Base-by-base conservation (phyloP, 2,797 vertebrate genomes). In the Vespertilio murinus region DNA sequence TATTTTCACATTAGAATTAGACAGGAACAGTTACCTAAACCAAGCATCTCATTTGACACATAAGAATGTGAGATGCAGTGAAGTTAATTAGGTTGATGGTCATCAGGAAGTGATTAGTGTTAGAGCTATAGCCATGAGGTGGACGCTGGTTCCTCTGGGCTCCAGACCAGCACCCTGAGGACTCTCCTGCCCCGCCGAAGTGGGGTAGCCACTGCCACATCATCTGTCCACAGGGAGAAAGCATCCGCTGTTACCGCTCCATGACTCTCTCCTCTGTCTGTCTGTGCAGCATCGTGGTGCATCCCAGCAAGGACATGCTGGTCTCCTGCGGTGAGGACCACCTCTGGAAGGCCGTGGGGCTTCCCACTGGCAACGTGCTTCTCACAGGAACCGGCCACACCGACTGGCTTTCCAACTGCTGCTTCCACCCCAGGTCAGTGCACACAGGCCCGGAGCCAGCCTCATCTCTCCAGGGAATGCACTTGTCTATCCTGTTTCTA, bases 371-470 rank as follows among this genome's bases (percentile, higher is more conserved):
- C 47, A 98, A 98, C 18, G 97, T 99, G 96, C 95, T 99, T 20
- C 93, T 98, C 97, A 98, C 98, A 0, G 99, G 98, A 9, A 97
- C 98, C 70, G 99, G 99, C 8, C 99, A 99, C 97, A 98, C 98
- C 0, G 99, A 99, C 75, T 99, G 99, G 99, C 96, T 99, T 88
- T 99, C 98, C 0, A 97, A 97, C 77, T 99, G 99, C 98, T 98
- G 98, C 97, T 99, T 99, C 96, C 98, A 99, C 79, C 98, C 99
- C 90, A 98, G 98, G 98, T 98, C 75, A 98, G 98, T 98, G 70
- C 71, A 95, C 52, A 77, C n/a, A 47, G 12, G 14, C 88, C 90
- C 59, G 45, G 71, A 56, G 5, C 5, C 0, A 80, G 45, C 13
- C 93, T 91, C 22, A 93, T 95, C 83, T 95, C 78, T 93, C 42